Conservation (phyloP, 1,140 invertebrate genomes). For the Aricia agestis region DNA sequence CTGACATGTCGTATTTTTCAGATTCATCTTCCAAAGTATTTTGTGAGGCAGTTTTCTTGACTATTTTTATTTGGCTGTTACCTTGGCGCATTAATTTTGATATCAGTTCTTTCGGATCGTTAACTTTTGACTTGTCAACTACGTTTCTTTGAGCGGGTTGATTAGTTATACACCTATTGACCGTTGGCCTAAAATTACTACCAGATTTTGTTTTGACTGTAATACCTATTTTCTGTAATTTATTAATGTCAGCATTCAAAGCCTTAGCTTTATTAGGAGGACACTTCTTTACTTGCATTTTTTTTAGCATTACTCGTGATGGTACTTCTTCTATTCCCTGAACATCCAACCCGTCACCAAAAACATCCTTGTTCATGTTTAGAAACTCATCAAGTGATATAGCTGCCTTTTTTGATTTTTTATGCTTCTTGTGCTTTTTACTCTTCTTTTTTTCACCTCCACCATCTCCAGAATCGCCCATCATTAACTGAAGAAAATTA, state of each 20-base stretch:
- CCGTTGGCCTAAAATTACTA: conserved; percentile 21
- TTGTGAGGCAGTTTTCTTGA: conserved; percentile 42
- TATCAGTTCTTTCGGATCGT: conserved; percentile 44
- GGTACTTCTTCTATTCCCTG: conserved; percentile 69
- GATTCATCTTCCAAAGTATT: conserved; percentile 25
- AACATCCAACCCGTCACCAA: conserved; percentile 64
- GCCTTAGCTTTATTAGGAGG: conserved; percentile 35
- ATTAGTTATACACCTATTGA: conserved; percentile 17
- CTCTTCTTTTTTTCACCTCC: conserved; percentile 43
- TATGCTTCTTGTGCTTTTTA: conserved; percentile 69
- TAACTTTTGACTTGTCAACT: conserved; percentile 27
- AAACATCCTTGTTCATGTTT: conserved; percentile 72
- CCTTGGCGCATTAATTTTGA: conserved; percentile 57
- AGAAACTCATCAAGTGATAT: conserved; percentile 71
- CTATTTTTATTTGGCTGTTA: conserved; percentile 61
- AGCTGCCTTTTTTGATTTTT: conserved; percentile 63
- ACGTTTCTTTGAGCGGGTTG: conserved; percentile 24
- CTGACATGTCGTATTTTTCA: conserved; percentile 16
- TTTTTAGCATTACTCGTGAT: conserved; percentile 54
- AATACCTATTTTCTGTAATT: conserved; percentile 65
- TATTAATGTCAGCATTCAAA: conserved; percentile 52
- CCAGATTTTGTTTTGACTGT: conserved; percentile 50
- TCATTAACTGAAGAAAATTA: conserved; percentile 51
- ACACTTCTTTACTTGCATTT: conserved; percentile 41
- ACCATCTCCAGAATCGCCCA: conserved; percentile 42